These are phyloP conservation scores for Orientallactaga sibirica DNA, from an alignment of 2,797 vertebrate genomes.

Conservation along the genomic window DNA sequence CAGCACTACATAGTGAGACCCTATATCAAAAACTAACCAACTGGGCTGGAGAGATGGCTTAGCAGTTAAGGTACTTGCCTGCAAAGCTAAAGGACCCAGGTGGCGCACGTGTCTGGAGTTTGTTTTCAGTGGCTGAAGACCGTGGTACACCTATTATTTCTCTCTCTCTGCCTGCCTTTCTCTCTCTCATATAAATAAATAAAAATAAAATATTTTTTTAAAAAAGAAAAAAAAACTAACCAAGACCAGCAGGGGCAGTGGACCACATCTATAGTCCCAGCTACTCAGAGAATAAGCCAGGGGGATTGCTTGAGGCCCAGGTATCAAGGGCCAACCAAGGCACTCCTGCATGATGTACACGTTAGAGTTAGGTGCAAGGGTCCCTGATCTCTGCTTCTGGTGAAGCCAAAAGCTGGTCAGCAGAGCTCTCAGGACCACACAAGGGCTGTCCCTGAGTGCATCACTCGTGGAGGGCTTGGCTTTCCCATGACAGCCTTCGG, in stretches of 20 bases:
- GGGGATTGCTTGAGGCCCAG: background rate
- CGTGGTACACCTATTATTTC: too few relatives aligned
- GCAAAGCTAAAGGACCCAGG: too few relatives aligned
- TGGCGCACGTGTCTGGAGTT: too few relatives aligned
- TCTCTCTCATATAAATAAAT: too few relatives aligned
- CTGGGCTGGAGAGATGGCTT: too few relatives aligned
- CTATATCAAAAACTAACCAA: background rate
- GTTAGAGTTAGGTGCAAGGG: background rate
- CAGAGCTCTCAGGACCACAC: background rate
- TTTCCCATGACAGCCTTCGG: background rate
- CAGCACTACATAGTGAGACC: background rate
- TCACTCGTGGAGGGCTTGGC: background rate
- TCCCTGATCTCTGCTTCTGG: background rate
- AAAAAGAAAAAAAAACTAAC: background rate
- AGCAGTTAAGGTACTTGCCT: too few relatives aligned
- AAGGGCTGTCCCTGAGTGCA: rapidly evolving
- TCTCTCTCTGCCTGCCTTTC: too few relatives aligned
- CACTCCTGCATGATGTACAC: background rate
- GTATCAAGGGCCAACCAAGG: background rate
- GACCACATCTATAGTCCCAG: background rate
- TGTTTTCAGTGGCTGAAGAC: too few relatives aligned
- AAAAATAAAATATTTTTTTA: too few relatives aligned
- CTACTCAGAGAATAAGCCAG: background rate
- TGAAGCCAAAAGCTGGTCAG: background rate
- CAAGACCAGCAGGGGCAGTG: background rate